Evolutionary conservation across 2,888 invertebrate genomes (phyloP), one percentile per base, ranked within the genome.

Genomic region (Maniola hyperantus): DNA sequence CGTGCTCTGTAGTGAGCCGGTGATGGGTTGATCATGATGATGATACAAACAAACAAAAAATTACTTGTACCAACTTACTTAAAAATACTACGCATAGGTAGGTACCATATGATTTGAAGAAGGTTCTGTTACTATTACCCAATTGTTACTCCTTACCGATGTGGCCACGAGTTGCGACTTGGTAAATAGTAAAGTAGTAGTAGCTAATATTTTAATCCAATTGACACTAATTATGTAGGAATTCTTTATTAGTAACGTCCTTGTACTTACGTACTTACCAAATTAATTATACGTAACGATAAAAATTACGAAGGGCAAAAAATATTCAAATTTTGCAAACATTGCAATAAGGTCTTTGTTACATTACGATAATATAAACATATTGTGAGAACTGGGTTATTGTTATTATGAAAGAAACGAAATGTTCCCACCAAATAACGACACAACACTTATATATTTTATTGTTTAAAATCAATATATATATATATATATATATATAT

Each of bases 331-430:
- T 10, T 39, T 39, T 39, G 10, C 8, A 10, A 11, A 11, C 33
- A 36, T 54, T 54, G 10, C 10, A 54, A 36, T 15, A 54, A 18
- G 7, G 13, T n/a, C 34, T 34, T 36, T 54, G 34, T 54, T 36
- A 36, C 34, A 54, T 36, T 7, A 11, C 54, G 36, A 36, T 36
- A 39, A 15, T 44, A n/a, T 44, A 46, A 20, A 26, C 26, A 39
- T 42, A n/a, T n/a, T n/a, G 42, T 44, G 44, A 44, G 58, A 58
- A 58, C 26, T 44, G 13, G 58, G 58, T 58, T 26, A 44, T 5
- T 44, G 7, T n/a, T 26, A 46, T 26, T 26, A 26, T 1, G 26
- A 26, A 58, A 8, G 26, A 44, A 58, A 33, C 44, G 7, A 13
- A 44, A 33, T 58, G 8, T 58, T 58, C 58, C 11, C 26, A 58